Evolutionary conservation across 37 sponge, comb jelly and placozoan species (phyloP), one percentile per base, ranked within the genome.

Genomic region (Dysidea cf. avara): DNA sequence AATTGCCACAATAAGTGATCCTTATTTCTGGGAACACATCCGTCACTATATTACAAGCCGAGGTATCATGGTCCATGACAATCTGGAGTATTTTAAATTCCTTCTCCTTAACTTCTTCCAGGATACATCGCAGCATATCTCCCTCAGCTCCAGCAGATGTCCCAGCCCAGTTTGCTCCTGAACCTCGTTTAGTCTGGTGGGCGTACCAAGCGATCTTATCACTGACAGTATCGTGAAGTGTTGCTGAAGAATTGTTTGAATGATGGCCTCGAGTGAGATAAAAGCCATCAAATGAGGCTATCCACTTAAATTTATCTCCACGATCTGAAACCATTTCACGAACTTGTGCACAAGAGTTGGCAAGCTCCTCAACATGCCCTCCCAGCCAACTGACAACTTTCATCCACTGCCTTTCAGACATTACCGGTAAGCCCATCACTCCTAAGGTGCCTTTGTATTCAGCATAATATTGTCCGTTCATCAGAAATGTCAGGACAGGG

Each of bases 21-120:
- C 36, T 26, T 22, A 52, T 54, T 31, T 70, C 71, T 28, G 71
- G 71, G 24, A 70, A 70, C 5, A 34, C 39, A 11, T 38, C 33
- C 47, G 36, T 56, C 17, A 30, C 55, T 22, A 72, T 72, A 36
- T 17, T n/a, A 18, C 56, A 56, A 7, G 11, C 59, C 7, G 73
- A 72, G 3, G 73, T 56, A 36, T 72, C 73, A 4, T 72, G 55
- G 60, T 72, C 73, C 21, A 59, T 72, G 59, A 72, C 39, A 11
- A 72, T 5, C 60, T 72, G 59, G 3, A 35, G 24, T 18, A 72
- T 51, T 9, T 33, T 72, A 39, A 72, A 72, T n/a, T n/a, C n/a
- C n/a, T n/a, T n/a, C n/a, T n/a, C 59, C 61, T 72, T 72, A 37
- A 57, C 73, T 12, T 72, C 56, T n/a, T 36, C 60, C 2, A 72